Evolutionary conservation across 2,888 invertebrate species (phyloP), one percentile per base, ranked within the genome.

Genomic region (Thalpophila matura): DNA sequence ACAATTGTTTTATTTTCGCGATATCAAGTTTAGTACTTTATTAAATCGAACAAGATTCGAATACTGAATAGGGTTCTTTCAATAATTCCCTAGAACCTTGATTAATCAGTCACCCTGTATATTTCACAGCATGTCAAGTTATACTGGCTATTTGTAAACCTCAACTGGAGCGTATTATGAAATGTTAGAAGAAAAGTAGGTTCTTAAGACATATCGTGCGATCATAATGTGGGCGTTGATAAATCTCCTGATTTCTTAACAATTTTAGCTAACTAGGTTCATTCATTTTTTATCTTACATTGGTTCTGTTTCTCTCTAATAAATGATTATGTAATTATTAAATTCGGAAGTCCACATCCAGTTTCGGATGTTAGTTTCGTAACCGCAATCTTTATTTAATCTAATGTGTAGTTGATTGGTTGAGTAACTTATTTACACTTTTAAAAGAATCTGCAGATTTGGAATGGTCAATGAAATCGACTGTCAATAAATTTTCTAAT

Each of bases 171-270:
- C 79, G 29, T 62, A 61, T 74, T 50, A 55, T 62, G 65, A 77
- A 77, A 75, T 66, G 20, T 65, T 61, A 73, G 43, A 80, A 73
- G 75, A 81, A 81, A 80, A 58, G 71, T 71, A 69, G 45, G 53
- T 24, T 57, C 59, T 66, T 76, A 67, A 22, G 72, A 65, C 65
- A 67, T 53, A 55, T 49, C 71, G 71, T 77, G 80, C 46, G 73
- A 81, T 71, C 31, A 49, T 42, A 37, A 56, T 56, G 54, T 63
- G 46, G 45, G 62, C 3, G 61, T 56, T 69, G 49, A 65, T 51
- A 60, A 51, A 63, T 54, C 58, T 33, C 31, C 22, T 27, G 47
- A 68, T 79, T 71, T 61, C 77, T 33, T 64, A 56, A 76, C 47
- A 5, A n/a, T 46, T 65, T 14, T 37, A 57, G 29, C 29, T 65